phyloP scores from a whole-genome alignment of 2,797 vertebrate species.

The Thaleichthys pacificus region DNA sequence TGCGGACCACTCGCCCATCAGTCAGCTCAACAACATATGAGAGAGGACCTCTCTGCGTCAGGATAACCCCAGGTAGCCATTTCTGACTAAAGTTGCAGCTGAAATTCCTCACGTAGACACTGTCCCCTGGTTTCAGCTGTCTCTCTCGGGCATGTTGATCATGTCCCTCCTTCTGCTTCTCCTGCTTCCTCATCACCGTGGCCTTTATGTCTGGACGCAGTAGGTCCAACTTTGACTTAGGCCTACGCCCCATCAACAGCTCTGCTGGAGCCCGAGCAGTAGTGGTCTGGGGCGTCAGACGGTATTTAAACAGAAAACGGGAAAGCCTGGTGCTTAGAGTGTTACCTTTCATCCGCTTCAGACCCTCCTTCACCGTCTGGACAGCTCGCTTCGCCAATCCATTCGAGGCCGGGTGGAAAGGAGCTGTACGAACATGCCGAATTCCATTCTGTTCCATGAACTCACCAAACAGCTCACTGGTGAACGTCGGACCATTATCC shows the following conservation, averaged over 20 bases:
- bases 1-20: constrained; percentile 12
- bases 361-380: background rate
- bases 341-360: background rate
- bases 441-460: constrained; percentile 16
- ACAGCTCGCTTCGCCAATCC: background rate
- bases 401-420: background rate
- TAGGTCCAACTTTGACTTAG: constrained; percentile 17
- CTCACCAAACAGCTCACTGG: constrained; percentile 28
- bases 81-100: constrained; percentile 2
- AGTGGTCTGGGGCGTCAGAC: constrained; percentile 1
- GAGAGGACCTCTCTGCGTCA: constrained; percentile 21
- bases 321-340: background rate
- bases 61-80: constrained; percentile 15
- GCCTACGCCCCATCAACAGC: constrained; percentile 5
- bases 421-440: background rate
- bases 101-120: constrained; percentile 19
- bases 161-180: background rate
- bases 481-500: constrained; percentile 26
- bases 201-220: constrained; percentile 21
- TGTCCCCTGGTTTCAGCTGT: constrained; percentile 4
- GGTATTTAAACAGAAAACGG: background rate
- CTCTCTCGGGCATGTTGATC: background rate
- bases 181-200: constrained; percentile 34
- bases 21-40: constrained; percentile 26
- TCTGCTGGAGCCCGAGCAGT: constrained; percentile 1